Evolutionary conservation across 2,888 invertebrate genomes (phyloP).

Genomic region (Phanerotoma sp.): DNA sequence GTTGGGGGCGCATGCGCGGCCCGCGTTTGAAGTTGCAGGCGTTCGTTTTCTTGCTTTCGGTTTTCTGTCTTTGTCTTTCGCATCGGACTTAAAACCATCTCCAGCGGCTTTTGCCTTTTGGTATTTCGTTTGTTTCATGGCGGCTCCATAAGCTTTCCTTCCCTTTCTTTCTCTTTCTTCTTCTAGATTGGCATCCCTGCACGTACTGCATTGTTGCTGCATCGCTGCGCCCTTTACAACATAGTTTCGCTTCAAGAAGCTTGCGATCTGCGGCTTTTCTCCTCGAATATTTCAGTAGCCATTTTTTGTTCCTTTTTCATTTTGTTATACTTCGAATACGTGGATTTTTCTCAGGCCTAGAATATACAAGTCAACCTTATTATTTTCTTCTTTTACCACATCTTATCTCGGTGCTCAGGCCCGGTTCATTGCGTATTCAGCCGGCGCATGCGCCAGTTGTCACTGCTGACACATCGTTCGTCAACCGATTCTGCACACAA

Average conservation of each 20-base stretch:
- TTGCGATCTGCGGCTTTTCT: constrained; percentile 9
- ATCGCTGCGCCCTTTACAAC: constrained; percentile 18
- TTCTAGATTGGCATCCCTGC: constrained; percentile 14
- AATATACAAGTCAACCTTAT: too few species aligned
- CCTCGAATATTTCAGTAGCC: not conserved
- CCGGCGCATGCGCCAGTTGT: constrained; percentile 57
- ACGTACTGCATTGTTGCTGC: constrained; percentile 22
- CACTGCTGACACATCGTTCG: constrained; percentile 58
- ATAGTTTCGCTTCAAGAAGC: constrained; percentile 21
- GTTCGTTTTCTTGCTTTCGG: constrained; percentile 38
- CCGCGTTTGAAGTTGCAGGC: constrained; percentile 54
- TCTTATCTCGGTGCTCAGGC: constrained; percentile 4
- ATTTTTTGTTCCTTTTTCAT: not conserved
- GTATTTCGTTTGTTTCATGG: constrained; percentile 44
- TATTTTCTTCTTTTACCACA: not conserved
- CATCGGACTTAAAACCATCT: constrained; percentile 29
- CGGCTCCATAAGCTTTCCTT: constrained; percentile 21
- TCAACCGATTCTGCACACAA: constrained; percentile 39
- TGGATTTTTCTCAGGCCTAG: not conserved
- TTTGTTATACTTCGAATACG: not conserved
- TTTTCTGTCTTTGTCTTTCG: constrained; percentile 29
- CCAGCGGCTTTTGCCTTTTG: constrained; percentile 39
- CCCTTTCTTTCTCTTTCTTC: not conserved
- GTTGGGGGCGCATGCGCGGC: constrained; percentile 49
- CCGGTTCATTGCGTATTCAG: constrained; percentile 56